Base-by-base conservation (phyloP, 1,140 invertebrate species). In the Argopecten irradians region DNA sequence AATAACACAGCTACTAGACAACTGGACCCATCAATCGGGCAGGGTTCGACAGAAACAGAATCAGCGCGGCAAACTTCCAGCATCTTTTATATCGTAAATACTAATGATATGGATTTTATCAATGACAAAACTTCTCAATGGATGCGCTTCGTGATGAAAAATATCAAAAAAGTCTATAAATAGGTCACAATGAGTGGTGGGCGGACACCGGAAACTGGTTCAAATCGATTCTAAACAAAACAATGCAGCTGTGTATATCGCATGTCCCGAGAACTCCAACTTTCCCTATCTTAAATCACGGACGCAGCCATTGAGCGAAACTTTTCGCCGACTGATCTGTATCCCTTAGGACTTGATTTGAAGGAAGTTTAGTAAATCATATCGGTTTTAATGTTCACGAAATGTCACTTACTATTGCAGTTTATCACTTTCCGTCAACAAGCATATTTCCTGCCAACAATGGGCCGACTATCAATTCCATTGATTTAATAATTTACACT, bases 231-330 rank as follows among this genome's bases (percentile, higher is more conserved):
- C 22, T 8, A 71, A 71, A 71, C 11, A 71, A 3, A 71, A 71
- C 22, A 3, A 71, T 71, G n/a, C 55, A 28, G 55, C 55, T 71
- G 5, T n/a, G n/a, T 71, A 71, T 71, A 71, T 28, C 22, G 22
- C n/a, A n/a, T 28, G 55, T 71, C 55, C 28, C 22, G 43, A 46
- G 43, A 46, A 46, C 43, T 46, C 9, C 22, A 71, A 71, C 55
- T 71, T 71, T 71, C 28, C n/a, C 22, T 71, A 71, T 71, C 55
- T 71, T 71, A 71, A 71, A 71, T 71, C 55, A 71, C 55, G 55
- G 55, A 71, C n/a, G 28, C 55, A n/a, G 55, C n/a, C n/a, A 28
- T 16, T 5, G 22, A 71, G 5, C 55, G 55, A 28, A 71, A 71
- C 55, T 71, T 71, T 28, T n/a, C 55, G 22, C 28, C 28, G 55